Percentiles rank a stretch among this genome's conserved stretches.
Conservation (phyloP, 2,888 invertebrate genomes). For the Protodeltote pygarga region DNA sequence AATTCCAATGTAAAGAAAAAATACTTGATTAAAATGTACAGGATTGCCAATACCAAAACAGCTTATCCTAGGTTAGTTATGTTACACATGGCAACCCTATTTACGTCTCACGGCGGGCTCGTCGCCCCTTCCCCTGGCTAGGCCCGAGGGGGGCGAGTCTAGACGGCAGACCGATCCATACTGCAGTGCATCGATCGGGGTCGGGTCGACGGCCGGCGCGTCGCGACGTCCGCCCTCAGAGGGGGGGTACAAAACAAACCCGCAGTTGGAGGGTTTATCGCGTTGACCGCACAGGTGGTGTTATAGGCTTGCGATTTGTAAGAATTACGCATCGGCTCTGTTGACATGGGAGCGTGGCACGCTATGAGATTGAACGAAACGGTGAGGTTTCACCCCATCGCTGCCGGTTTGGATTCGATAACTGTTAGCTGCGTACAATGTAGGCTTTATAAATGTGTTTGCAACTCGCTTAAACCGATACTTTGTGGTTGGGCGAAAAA, state of each 20-base stretch:
- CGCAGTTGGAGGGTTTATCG: constrained; percentile 51
- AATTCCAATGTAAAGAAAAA: not conserved
- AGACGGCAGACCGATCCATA: constrained; percentile 85
- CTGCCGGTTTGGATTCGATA: not conserved
- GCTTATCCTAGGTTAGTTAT: constrained; percentile 56
- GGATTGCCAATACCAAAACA: constrained; percentile 16
- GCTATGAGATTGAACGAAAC: constrained; percentile 1
- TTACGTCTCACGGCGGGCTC: constrained; percentile 49
- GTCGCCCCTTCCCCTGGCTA: constrained; percentile 24
- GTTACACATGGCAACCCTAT: constrained; percentile 49
- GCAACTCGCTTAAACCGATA: too few relatives aligned
- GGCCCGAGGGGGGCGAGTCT: constrained; percentile 65
- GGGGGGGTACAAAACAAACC: constrained; percentile 72
- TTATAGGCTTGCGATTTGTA: constrained; percentile 53
- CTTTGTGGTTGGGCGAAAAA: too few relatives aligned
- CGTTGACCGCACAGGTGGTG: constrained; percentile 74
- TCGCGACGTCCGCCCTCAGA: constrained; percentile 53
- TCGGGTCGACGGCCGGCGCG: constrained; percentile 68
- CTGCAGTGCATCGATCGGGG: constrained; percentile 80
- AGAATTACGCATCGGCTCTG: constrained; percentile 37
- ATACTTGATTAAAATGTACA: constrained; percentile 6
- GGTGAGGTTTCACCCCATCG: not conserved
- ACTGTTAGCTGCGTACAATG: not conserved
- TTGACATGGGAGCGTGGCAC: constrained; percentile 15
- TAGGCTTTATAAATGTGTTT: too few relatives aligned